Conservation (phyloP, 64 coral and sea anemone species). For the Montipora efflorescens region DNA sequence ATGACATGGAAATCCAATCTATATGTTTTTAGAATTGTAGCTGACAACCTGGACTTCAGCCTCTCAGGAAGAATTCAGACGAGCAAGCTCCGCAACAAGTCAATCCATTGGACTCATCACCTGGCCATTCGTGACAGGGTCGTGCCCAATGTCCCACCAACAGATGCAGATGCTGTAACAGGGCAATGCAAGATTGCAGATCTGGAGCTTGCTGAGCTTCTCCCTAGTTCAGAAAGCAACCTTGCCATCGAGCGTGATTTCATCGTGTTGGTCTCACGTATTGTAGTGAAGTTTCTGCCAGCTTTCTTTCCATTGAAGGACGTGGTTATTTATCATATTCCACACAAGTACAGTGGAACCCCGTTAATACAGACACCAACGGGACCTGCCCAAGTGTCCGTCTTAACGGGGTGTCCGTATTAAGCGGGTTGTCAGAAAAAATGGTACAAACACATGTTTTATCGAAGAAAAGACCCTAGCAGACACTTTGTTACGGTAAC, state of each 20-base stretch:
- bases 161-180: neutral
- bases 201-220: neutral
- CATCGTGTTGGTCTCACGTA: neutral
- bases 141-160: neutral
- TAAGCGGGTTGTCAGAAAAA: too few species aligned
- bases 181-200: neutral
- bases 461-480: too few species aligned
- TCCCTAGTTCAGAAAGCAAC: neutral
- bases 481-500: too few species aligned
- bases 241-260: neutral
- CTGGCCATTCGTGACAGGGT: neutral
- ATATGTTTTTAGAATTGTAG: neutral
- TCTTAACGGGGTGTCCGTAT: too few species aligned
- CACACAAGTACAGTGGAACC: neutral
- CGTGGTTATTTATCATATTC: neutral
- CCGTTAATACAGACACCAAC: too few species aligned
- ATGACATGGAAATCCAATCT: too few species aligned
- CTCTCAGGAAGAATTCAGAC: neutral
- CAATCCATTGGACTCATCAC: neutral
- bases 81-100: neutral
- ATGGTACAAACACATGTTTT: too few species aligned
- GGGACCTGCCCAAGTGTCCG: too few species aligned
- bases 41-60: slow-evolving; percentile 5
- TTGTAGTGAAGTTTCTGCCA: neutral
- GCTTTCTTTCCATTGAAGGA: neutral